phyloP scores from a whole-genome alignment of 2,797 vertebrate species.

The Ceryle rudis region DNA sequence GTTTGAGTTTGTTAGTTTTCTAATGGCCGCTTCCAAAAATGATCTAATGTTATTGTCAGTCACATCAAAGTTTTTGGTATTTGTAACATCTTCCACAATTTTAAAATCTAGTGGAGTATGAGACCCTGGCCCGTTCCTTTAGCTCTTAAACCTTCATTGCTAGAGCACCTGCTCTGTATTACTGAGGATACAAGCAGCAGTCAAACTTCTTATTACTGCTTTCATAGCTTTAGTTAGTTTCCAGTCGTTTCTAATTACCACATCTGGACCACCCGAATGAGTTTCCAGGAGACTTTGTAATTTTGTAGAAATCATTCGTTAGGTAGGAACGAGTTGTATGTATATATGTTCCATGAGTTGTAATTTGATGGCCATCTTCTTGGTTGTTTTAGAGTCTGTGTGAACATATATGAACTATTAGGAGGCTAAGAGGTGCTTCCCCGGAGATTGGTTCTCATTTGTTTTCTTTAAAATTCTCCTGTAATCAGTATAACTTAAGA shows the following conservation, averaged over 20 bases:
- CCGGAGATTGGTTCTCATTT: background rate
- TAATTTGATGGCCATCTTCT: background rate
- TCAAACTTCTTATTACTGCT: background rate
- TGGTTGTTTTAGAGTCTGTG: background rate
- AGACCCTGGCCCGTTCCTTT: background rate
- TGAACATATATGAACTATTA: background rate
- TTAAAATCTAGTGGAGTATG: background rate
- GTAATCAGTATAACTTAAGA: background rate
- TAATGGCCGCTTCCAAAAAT: background rate
- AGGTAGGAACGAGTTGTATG: background rate
- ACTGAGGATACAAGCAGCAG: background rate
- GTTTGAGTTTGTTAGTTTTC: background rate
- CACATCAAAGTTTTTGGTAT: background rate
- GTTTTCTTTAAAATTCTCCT: background rate
- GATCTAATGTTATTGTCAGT: background rate
- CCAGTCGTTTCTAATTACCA: background rate
- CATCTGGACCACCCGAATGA: background rate
- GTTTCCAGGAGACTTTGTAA: background rate
- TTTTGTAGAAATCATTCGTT: background rate
- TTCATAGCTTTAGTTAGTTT: background rate
- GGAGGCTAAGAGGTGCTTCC: background rate
- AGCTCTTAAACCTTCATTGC: background rate
- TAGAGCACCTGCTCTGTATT: background rate
- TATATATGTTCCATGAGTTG: background rate
- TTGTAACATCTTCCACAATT: background rate